Evolutionary conservation across 2,797 vertebrate species (phyloP), one percentile per base, ranked within the genome.

Genomic region (Siniperca obscura): DNA sequence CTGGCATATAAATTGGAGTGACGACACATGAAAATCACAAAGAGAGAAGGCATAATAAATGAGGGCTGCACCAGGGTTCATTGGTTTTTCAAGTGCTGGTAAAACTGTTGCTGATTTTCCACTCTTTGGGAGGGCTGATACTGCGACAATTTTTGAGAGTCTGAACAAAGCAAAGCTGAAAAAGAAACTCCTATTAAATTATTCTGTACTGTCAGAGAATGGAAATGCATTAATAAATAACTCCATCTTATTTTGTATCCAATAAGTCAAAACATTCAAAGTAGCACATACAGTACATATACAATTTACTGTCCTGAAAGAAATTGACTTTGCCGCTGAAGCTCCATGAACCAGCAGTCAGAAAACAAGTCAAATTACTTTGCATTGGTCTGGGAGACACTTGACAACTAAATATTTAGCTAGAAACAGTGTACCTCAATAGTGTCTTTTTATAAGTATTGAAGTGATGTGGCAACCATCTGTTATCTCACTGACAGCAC

Each of bases 401-500:
- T n/a, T 75, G 76, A 81, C 74, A 81, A 50, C 79, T 80, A 75
- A 65, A 79, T 80, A 75, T 68, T 81, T 42, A 65, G 55, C 53
- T 56, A 46, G 27, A 75, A 73, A 74, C 42, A 22, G 50, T 25
- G 65, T 3, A 66, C 21, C 42, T 74, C 61, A 44, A n/a, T 7
- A 55, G 60, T 64, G 44, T 79, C 64, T 81, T 65, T 56, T 75
- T 67, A 50, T 57, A 76, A 61, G 57, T 60, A n/a, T 1, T 62
- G 70, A 36, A 34, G 69, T 82, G 74, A 82, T 80, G 82, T 85
- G 80, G 85, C 38, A 52, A 72, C 79, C 90, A 91, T 87, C 81
- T 90, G 90, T 83, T 86, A 77, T 74, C 67, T 83, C 60, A 36
- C 85, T 57, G 42, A 78, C 44, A 57, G 75, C 74, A 84, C 66